Evolutionary conservation across 2,888 invertebrate genomes (phyloP), one percentile per base, ranked within the genome.

Genomic region (Falcaria lacertinaria): DNA sequence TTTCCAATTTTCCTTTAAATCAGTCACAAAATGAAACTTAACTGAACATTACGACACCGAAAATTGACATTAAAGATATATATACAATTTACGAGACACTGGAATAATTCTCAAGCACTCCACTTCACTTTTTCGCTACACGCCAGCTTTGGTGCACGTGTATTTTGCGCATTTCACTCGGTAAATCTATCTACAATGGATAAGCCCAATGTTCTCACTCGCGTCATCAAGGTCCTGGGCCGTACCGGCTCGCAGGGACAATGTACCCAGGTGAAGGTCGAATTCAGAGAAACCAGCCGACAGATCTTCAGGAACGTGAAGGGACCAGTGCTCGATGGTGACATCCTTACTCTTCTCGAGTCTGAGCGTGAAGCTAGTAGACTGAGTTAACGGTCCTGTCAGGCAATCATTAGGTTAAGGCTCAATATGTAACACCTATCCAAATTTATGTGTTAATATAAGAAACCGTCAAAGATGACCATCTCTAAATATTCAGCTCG

Each of bases 281-380:
- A 99, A 89, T 99, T 99, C 89, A 91, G 97, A 59, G 98, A 99
- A 80, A 95, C 95, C 80, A 98, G 97, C 84, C 95, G 99, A 75
- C 97, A 98, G 74, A 99, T 99, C 88, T 99, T 99, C 89, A 93
- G 99, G 72, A 99, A 99, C 89, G 99, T 99, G 45, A 99, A 99
- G 87, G 99, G 99, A 52, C 99, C 99, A 46, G 99, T 99, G 37
- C 93, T 99, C 63, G 99, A 99, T 90, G 99, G 98, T 45, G 99
- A 99, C 81, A 97, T 99, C 81, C 93, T 99, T 58, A 99, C 99
- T 60, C 92, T 99, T 48, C 92, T 99, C 63, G 99, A 99, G 90
- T 98, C 98, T 75, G 99, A 99, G 92, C 95, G 99, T 91, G 99
- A 99, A 94, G 99, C 99, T 52, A 97, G 99, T 89, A 97, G 99